Evolutionary conservation across 1,140 invertebrate genomes (phyloP).

Genomic region (Tetramorium parvispinum): DNA sequence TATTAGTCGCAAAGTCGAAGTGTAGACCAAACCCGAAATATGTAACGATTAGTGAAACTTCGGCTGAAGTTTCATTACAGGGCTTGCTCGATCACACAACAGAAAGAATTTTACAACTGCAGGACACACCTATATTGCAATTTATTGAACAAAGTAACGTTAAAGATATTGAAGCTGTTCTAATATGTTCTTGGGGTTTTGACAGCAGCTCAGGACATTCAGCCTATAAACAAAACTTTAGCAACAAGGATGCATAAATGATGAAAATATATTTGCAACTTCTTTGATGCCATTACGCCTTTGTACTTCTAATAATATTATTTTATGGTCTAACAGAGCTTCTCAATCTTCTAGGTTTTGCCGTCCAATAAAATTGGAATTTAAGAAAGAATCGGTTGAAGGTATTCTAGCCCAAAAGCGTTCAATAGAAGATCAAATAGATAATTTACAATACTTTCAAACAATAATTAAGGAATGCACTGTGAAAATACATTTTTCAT

Average conservation of each 20-base stretch:
- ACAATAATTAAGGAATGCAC: background rate
- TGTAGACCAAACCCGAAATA: too few relatives aligned
- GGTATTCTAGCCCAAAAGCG: slow-evolving; percentile 14
- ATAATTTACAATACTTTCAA: background rate
- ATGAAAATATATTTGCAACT: background rate
- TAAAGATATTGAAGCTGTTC: background rate
- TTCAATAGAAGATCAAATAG: slow-evolving; percentile 2
- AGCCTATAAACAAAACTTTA: background rate
- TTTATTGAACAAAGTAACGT: too few relatives aligned
- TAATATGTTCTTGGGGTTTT: slow-evolving; percentile 19
- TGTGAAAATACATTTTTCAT: background rate
- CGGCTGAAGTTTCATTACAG: too few relatives aligned
- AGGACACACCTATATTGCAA: background rate
- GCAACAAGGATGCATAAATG: background rate
- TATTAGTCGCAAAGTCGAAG: too few relatives aligned
- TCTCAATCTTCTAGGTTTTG: slow-evolving; percentile 38
- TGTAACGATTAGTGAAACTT: too few relatives aligned
- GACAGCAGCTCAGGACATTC: slow-evolving; percentile 1
- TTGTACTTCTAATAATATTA: too few relatives aligned
- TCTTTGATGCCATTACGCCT: background rate
- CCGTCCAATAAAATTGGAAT: slow-evolving; percentile 1
- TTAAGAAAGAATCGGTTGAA: slow-evolving; percentile 1
- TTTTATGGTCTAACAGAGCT: slow-evolving; percentile 35
- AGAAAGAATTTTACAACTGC: background rate
- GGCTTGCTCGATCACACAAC: background rate